Conservation (phyloP, 2,113 vertebrate species). For the Oryzias javanicus region DNA sequence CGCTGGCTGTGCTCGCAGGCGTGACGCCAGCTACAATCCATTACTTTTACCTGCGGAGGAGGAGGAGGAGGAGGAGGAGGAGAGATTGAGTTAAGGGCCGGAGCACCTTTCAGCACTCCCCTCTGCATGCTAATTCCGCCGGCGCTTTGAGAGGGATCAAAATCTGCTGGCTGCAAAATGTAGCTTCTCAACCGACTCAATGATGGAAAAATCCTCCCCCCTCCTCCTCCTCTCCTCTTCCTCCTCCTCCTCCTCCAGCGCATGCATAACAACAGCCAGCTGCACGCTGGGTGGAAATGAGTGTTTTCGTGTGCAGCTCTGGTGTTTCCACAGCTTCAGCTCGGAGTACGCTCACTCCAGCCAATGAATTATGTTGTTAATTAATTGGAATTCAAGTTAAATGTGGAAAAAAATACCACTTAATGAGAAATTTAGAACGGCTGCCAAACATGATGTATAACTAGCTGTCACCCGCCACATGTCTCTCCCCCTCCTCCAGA, state of each 20-base stretch:
- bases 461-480: constrained; percentile 9
- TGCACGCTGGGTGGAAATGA: constrained; percentile 25
- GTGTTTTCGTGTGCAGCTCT: constrained; percentile 5
- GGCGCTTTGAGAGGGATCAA: constrained; percentile 49
- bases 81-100: constrained; percentile 58
- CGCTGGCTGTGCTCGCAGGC: constrained; percentile 48
- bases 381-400: constrained; percentile 1
- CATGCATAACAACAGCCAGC: constrained; percentile 41
- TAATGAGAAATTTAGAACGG: no score
- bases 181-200: constrained; percentile 48
- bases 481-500: not conserved
- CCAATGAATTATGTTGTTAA: not conserved
- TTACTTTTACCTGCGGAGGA: constrained; percentile 66
- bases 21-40: constrained; percentile 67
- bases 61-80: constrained; percentile 34
- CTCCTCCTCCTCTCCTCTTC: constrained; percentile 12
- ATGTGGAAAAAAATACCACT: not conserved
- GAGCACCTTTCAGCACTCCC: constrained; percentile 61
- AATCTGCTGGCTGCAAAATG: constrained; percentile 52
- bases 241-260: constrained; percentile 9
- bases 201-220: constrained; percentile 31
- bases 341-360: not conserved
- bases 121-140: constrained; percentile 68
- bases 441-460: not conserved
- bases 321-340: not conserved